A percentile compares a stretch with the other conserved stretches of the same genome.
These are phyloP conservation scores for Ophion costatus DNA, from an alignment of 2,888 invertebrate species.

Conservation along the genomic window DNA sequence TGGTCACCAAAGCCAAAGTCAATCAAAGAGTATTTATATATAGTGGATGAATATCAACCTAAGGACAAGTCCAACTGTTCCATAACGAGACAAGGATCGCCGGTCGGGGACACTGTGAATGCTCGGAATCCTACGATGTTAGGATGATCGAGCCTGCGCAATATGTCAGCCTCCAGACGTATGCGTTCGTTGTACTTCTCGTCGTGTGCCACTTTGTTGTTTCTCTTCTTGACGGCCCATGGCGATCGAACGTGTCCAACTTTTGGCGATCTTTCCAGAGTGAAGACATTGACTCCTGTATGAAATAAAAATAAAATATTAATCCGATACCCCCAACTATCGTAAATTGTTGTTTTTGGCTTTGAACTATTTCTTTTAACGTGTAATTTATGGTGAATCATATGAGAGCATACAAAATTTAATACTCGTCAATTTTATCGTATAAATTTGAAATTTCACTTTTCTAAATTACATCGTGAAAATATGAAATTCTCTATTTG, in stretches of 20 bases:
- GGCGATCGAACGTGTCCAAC: conserved; percentile 90
- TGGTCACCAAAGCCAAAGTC: too few relatives aligned
- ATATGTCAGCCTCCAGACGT: conserved; percentile 89
- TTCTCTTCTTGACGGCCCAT: conserved; percentile 93
- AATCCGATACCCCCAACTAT: neutral
- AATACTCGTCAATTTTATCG: too few relatives aligned
- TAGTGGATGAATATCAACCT: conserved; percentile 77
- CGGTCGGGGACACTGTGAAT: conserved; percentile 85
- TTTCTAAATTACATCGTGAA: too few relatives aligned
- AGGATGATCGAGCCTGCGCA: conserved; percentile 89
- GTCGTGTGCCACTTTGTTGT: conserved; percentile 82
- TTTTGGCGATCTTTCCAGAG: conserved; percentile 89
- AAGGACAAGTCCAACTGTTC: conserved; percentile 90
- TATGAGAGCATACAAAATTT: too few relatives aligned
- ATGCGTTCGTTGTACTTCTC: conserved; percentile 86
- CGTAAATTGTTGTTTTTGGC: neutral
- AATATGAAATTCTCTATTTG: too few relatives aligned
- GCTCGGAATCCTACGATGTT: conserved; percentile 92
- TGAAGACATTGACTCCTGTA: conserved; percentile 91
- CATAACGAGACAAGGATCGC: conserved; percentile 89
- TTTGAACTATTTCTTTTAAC: too few relatives aligned
- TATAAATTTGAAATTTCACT: too few relatives aligned
- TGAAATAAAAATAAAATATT: conserved; percentile 38
- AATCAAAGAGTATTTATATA: too few relatives aligned
- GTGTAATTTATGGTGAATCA: too few relatives aligned